phyloP scores from a whole-genome alignment of 2,888 invertebrate genomes.

The Steromphala cineraria region DNA sequence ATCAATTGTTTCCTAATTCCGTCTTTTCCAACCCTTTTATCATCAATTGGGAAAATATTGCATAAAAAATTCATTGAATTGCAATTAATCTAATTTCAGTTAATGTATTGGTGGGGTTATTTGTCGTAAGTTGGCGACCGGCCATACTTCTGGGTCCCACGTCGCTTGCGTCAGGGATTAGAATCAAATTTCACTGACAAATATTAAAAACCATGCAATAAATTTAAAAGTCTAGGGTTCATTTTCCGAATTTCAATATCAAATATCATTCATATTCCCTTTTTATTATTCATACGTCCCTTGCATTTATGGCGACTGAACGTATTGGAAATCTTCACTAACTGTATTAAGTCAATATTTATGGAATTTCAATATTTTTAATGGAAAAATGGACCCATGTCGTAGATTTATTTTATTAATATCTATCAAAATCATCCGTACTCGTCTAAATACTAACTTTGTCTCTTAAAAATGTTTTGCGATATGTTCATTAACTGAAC shows the following conservation, averaged over 20 bases:
- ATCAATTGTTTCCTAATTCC: conserved; percentile 7
- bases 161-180: not conserved
- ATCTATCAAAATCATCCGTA: no score
- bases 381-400: no score
- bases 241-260: not conserved
- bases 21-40: not conserved
- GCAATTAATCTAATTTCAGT: conserved; percentile 15
- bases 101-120: not conserved
- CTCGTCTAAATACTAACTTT: no score
- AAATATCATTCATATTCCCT: not conserved
- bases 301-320: no score
- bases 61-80: conserved; percentile 11
- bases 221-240: not conserved
- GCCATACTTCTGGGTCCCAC: not conserved
- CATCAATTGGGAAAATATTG: conserved; percentile 11
- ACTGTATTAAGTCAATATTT: no score
- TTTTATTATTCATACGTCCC: no score
- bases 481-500: no score
- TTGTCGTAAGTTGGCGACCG: not conserved
- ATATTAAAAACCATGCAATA: not conserved
- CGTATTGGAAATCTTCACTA: no score
- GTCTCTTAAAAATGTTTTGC: no score
- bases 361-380: no score
- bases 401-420: no score
- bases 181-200: not conserved